Evolutionary conservation across 1,140 invertebrate species (phyloP), one percentile per base, ranked within the genome.

Genomic region (Agraylea sexmaculata): DNA sequence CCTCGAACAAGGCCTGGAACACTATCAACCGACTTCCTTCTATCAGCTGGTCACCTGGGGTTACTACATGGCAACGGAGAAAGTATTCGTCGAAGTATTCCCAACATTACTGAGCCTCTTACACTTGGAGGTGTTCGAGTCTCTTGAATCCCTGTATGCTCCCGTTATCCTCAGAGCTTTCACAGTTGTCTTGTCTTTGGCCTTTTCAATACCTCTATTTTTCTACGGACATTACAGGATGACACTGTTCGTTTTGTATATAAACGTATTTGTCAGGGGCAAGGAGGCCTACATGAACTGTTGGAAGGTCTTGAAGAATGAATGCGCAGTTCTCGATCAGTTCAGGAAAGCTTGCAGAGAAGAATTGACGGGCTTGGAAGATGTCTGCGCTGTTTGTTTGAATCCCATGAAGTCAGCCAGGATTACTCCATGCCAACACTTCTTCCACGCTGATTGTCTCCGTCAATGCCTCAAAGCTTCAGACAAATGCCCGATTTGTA

Each of bases 371-470:
- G 70, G 69, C 22, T 71, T 77, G 37, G 79, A 84, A 45, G 81
- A 85, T 51, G 77, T 83, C 2, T 85, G 81, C 55, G 75, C 80
- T 1, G 77, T 85, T 11, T 85, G 81, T 51, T 61, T 85, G 7
- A 75, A 71, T 42, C 51, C 58, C 1, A 82, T 83, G 79, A 68
- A 61, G 31, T 70, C 67, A 11, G 80, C 80, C 0, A 62, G 80
- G 11, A 68, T 82, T 1, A 85, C 81, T 1, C 80, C 80, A 1
- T 85, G 81, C 52, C 76, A 78, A 30, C 81, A 85, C 53, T 69
- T 80, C 50, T 85, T 85, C 57, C 81, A 85, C 51, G 77, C 77
- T 0, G 77, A 77, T 51, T 85, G 81, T 53, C 59, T 85, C 13
- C 58, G 80, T 44, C 68, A 71, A 40, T 83, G 80, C 53, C 58